These are phyloP conservation scores for Gymnosoma rotundatum DNA, from an alignment of 2,888 invertebrate genomes.

Conservation along the genomic window DNA sequence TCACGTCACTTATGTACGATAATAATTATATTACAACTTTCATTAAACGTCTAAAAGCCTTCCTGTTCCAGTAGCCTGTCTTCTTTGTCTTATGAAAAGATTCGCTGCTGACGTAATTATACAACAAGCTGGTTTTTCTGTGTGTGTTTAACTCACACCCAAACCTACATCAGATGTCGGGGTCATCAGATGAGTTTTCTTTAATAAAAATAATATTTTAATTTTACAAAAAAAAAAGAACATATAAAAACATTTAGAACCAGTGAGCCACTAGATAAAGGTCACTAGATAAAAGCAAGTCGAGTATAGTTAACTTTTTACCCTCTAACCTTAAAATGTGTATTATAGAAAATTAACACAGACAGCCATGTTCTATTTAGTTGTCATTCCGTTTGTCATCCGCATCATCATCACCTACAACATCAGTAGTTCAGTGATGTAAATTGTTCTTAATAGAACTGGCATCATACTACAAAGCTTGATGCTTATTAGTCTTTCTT, in stretches of 20 bases:
- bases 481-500: background rate
- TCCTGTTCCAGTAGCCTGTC: background rate
- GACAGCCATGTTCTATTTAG: no score
- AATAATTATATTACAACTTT: conserved; percentile 42
- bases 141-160: background rate
- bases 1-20: conserved; percentile 15
- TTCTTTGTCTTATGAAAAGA: background rate
- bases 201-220: conserved; percentile 20
- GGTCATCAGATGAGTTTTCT: background rate
- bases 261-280: background rate
- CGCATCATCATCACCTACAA: conserved; percentile 16
- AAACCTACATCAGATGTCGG: background rate
- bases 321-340: conserved; percentile 5
- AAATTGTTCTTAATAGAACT: conserved; percentile 24
- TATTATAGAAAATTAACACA: background rate
- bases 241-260: background rate
- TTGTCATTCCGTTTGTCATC: background rate
- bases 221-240: conserved; percentile 8
- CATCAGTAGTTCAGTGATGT: conserved; percentile 6
- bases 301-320: background rate
- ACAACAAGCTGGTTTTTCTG: background rate
- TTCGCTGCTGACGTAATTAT: background rate
- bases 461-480: conserved; percentile 11
- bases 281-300: conserved; percentile 15
- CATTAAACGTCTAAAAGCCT: conserved; percentile 25